Conservation (phyloP, 2,113 vertebrate genomes). For the Varanus salvator region DNA sequence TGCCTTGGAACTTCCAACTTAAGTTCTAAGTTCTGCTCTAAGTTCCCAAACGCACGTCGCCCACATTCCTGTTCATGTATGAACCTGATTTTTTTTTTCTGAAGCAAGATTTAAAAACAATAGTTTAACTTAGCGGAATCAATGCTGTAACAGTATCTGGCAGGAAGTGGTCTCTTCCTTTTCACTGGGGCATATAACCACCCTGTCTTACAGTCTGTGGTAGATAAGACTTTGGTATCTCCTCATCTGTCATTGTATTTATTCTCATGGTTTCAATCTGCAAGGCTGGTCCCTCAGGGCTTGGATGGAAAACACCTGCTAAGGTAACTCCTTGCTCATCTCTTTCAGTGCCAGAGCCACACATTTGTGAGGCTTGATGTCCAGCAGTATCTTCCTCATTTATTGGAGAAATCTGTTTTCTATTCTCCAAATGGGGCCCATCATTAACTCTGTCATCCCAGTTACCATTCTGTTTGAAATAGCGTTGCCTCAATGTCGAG, state of each 20-base stretch:
- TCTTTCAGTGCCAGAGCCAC: slow-evolving; percentile 76
- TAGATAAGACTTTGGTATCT: slow-evolving; percentile 84
- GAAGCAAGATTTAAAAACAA: slow-evolving; percentile 53
- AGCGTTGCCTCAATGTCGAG: slow-evolving; percentile 67
- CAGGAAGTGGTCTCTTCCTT: slow-evolving; percentile 53
- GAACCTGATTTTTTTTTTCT: slow-evolving; percentile 34
- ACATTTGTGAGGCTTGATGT: slow-evolving; percentile 70
- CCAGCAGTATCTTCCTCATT: slow-evolving; percentile 67
- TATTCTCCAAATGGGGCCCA: slow-evolving; percentile 72
- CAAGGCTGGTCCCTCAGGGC: slow-evolving; percentile 60
- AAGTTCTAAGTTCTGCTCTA: slow-evolving; percentile 16
- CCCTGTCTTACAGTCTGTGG: slow-evolving; percentile 85
- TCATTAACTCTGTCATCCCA: slow-evolving; percentile 66
- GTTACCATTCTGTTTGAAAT: slow-evolving; percentile 80
- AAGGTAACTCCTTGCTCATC: slow-evolving; percentile 60
- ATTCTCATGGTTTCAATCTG: slow-evolving; percentile 56
- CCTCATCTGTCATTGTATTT: slow-evolving; percentile 57
- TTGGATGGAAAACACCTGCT: slow-evolving; percentile 51
- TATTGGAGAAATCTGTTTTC: slow-evolving; percentile 52
- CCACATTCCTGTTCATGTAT: slow-evolving; percentile 30
- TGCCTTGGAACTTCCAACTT: slow-evolving; percentile 42
- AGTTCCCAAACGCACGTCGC: slow-evolving; percentile 4
- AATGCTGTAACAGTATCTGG: slow-evolving; percentile 56
- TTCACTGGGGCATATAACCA: slow-evolving; percentile 91
- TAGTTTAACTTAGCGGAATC: slow-evolving; percentile 67